Evolutionary conservation across 2,888 invertebrate genomes (phyloP), one percentile per base, ranked within the genome.

Genomic region (Sphecodes monilicornis): DNA sequence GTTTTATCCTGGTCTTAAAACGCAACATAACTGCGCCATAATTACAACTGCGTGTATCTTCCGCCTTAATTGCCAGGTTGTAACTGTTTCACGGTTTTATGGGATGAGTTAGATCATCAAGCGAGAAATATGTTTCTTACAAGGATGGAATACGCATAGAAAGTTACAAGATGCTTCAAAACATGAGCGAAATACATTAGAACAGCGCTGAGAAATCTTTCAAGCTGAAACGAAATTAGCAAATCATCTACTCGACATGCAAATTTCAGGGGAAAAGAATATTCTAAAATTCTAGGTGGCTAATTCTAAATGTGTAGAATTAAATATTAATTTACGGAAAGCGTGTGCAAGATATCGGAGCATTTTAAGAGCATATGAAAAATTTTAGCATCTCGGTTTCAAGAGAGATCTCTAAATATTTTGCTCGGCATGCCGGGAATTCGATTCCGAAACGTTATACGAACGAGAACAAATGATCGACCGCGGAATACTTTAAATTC

Each of bases 401-500:
- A 22, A 11, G n/a, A 66, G 66, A n/a, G 36, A 36, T 22, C 32
- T 22, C 32, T 32, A 66, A 66, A 10, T 36, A 66, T 66, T 66
- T 66, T 22, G n/a, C 32, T 32, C 36, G 22, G 66, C 66, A 66
- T 36, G 22, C 36, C 32, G 66, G 36, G 36, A 8, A 66, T 66
- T 22, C 66, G 22, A 36, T 66, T 66, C 66, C 22, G 32, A 22
- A 36, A 18, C 36, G 32, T 36, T 66, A 22, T 36, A 10, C 66
- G 32, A 66, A 66, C 36, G 36, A 36, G 66, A 66, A 36, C 32
- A 36, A 66, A 66, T 36, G 66, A 66, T 36, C 36, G 66, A 36
- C 68, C 36, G 36, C 26, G 39, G 68, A n/a, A 68, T 39, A 68
- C 39, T 68, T 68, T 36, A 68, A 68, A 68, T 68, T 68, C 68